These are phyloP conservation scores for Pogonophryne albipinna DNA, from an alignment of 2,797 vertebrate genomes.

Conservation along the genomic window DNA sequence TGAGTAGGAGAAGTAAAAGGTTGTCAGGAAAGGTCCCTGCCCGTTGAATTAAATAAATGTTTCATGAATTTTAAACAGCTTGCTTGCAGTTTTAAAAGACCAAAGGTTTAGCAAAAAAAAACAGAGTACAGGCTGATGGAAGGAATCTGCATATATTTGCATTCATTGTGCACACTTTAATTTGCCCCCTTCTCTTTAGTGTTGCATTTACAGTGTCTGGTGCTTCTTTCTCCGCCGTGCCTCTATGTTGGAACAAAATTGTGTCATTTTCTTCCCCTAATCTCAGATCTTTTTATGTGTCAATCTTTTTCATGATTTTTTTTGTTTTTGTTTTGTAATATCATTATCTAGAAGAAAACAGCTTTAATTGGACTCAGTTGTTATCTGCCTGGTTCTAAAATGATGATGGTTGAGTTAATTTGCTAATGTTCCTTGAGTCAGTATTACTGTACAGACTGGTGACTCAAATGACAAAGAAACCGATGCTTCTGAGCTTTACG, in stretches of 20 bases:
- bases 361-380: too few species aligned
- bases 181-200: constrained; percentile 76
- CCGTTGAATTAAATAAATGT: constrained; percentile 82
- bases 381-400: too few species aligned
- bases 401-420: too few species aligned
- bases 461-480: constrained; percentile 41
- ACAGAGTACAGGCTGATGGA: constrained; percentile 73
- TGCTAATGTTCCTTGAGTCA: constrained; percentile 1
- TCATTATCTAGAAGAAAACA: background rate
- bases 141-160: constrained; percentile 88
- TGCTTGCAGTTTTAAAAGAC: constrained; percentile 84
- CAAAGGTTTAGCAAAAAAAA: constrained; percentile 76
- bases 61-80: constrained; percentile 86
- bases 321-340: constrained; percentile 20
- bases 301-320: constrained; percentile 21
- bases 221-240: constrained; percentile 40
- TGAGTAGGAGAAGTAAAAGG: constrained; percentile 72
- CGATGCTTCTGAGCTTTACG: constrained; percentile 41
- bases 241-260: constrained; percentile 60
- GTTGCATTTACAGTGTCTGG: constrained; percentile 68
- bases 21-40: constrained; percentile 80
- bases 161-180: constrained; percentile 84
- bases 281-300: constrained; percentile 68
- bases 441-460: constrained; percentile 6
- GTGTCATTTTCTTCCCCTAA: constrained; percentile 60